These are phyloP conservation scores for Saccopteryx bilineata DNA, from an alignment of 2,113 vertebrate genomes.

Conservation along the genomic window DNA sequence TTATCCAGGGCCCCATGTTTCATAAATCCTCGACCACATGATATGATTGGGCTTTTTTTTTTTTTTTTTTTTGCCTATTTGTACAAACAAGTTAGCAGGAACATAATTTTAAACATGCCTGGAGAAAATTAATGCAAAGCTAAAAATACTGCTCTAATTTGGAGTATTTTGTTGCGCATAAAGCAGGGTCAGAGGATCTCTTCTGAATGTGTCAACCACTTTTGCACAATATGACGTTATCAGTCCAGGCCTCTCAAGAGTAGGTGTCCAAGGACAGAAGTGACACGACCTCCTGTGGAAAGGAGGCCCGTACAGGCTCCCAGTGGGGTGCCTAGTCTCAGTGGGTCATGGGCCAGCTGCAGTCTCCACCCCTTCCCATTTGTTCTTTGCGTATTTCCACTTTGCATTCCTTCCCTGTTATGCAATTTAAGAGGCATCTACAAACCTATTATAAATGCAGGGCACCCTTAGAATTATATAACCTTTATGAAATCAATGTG, in stretches of 20 bases:
- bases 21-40: constrained; percentile 56
- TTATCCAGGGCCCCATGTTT: constrained; percentile 48
- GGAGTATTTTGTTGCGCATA: background rate
- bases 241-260: too few species aligned
- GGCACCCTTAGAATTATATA: too few species aligned
- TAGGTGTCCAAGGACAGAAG: background rate
- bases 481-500: fast-evolving
- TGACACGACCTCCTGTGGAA: fast-evolving
- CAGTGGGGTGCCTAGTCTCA: fast-evolving
- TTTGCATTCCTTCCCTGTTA: background rate
- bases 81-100: constrained; percentile 68
- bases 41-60: constrained; percentile 31
- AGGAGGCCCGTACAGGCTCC: fast-evolving
- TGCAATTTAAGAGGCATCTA: background rate
- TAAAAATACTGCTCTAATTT: constrained; percentile 9
- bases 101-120: constrained; percentile 67
- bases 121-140: constrained; percentile 72
- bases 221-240: fast-evolving
- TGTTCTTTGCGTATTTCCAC: too few species aligned
- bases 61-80: constrained; percentile 43
- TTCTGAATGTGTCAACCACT: fast-evolving
- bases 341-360: fast-evolving
- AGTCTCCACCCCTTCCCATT: fast-evolving
- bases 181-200: background rate
- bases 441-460: background rate